Percentiles rank a stretch among this genome's conserved stretches.
Evolutionary conservation across 2,113 vertebrate species (phyloP).

Genomic region (Syngnathus typhle): DNA sequence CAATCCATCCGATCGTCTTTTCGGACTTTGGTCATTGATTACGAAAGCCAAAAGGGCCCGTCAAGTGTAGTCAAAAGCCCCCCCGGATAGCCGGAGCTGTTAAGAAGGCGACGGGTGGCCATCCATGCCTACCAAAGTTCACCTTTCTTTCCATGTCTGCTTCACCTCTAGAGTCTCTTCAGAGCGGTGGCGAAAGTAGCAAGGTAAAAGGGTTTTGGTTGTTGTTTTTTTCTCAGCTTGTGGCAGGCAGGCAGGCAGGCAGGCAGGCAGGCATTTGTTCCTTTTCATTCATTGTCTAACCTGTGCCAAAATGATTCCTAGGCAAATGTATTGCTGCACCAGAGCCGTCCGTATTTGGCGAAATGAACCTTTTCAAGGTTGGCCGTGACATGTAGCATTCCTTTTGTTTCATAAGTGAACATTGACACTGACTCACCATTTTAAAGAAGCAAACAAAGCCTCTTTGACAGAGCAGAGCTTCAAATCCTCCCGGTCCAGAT

Average conservation of each 20-base stretch:
- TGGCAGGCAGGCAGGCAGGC: too few species aligned
- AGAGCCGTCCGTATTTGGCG: too few species aligned
- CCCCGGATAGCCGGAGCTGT: conserved; percentile 58
- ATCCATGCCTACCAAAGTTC: too few species aligned
- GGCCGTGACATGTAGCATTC: background rate
- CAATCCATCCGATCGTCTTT: conserved; percentile 35
- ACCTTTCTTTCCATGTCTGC: too few species aligned
- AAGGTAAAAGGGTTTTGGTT: too few species aligned
- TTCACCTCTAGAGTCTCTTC: too few species aligned
- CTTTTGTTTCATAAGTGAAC: background rate
- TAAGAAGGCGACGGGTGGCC: conserved; percentile 41
- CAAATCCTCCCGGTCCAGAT: background rate
- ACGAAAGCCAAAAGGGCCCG: conserved; percentile 23
- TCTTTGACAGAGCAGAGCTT: background rate
- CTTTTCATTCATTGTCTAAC: too few species aligned
- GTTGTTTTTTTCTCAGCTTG: too few species aligned
- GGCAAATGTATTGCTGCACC: background rate
- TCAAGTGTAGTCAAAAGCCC: conserved; percentile 36
- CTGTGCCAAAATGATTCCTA: background rate
- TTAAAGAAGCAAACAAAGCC: background rate
- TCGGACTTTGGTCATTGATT: conserved; percentile 31
- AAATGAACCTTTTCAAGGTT: background rate
- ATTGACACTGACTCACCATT: background rate
- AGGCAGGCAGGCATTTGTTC: too few species aligned
- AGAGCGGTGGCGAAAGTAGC: too few species aligned